These are phyloP conservation scores for Conomelus anceps DNA, from an alignment of 2,888 invertebrate species.

Conservation along the genomic window DNA sequence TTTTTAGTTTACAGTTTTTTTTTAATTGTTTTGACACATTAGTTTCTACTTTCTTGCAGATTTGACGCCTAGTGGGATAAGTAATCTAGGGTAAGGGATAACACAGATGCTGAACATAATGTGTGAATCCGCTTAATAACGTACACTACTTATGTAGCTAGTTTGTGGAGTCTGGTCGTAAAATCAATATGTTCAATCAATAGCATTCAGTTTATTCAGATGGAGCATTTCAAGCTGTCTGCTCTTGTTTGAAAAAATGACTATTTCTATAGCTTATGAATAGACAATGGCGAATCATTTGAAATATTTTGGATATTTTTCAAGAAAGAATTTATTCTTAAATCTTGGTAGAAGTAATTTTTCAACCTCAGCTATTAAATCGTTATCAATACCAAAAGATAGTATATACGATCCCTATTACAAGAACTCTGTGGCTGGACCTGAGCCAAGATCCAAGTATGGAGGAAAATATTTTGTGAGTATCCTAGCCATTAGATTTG, in stretches of 20 bases:
- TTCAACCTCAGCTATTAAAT: neutral
- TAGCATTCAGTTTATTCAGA: too few relatives aligned
- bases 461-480: conserved; percentile 6
- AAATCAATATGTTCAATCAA: too few relatives aligned
- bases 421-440: neutral
- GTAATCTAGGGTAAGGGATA: too few relatives aligned
- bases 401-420: neutral
- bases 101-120: too few relatives aligned
- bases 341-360: neutral
- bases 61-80: too few relatives aligned
- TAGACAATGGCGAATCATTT: neutral
- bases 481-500: too few relatives aligned
- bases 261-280: neutral
- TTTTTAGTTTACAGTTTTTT: too few relatives aligned
- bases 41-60: too few relatives aligned
- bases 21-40: too few relatives aligned
- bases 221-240: neutral
- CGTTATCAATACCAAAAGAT: neutral
- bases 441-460: neutral
- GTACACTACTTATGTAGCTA: too few relatives aligned
- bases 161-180: too few relatives aligned
- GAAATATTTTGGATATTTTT: neutral
- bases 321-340: neutral
- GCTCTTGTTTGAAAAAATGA: neutral
- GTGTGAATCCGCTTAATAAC: too few relatives aligned